Base-by-base conservation (phyloP, 1,140 invertebrate genomes). In the Cheumatopsyche charites region DNA sequence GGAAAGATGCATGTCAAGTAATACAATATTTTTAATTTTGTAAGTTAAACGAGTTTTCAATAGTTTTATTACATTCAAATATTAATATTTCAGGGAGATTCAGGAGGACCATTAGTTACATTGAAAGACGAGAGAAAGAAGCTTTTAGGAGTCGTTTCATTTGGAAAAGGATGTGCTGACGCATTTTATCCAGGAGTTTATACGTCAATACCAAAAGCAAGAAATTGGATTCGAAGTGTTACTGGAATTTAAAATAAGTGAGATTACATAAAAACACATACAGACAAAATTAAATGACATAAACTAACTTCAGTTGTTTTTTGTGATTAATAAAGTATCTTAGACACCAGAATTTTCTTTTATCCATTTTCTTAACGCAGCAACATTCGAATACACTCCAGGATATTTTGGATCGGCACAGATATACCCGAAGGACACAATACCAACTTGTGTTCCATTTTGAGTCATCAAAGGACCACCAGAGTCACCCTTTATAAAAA, bases 351-450 rank as follows among this genome's bases (percentile, higher is more conserved):
- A 25, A 5, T 25, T 26, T 9, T 9, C n/a, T 67, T 67, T 67
- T 12, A 67, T 67, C 65, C 65, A 67, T 5, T 7, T 25, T 49
- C 65, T 49, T 13, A 67, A 21, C 29, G 1, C 21, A 3, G 77
- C 76, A 36, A 81, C 78, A 70, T 84, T 79, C 3, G 83, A 84
- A 75, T 87, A 87, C 3, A 86, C 82, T 7, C 85, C 86, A 11
- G 85, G 85, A 71, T 77, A 79, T 13, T 75, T 77, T 6, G 76
- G 25, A 58, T 77, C 73, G 29, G 77, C 80, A 76, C 81, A 82
- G 13, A 79, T 78, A 43, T 79, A 77, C 4, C 80, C 81, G 74
- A 77, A 82, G 55, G 86, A 87, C 0, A 87, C 84, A 26, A 89
- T 80, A 36, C 88, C 88, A 7, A 87, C 73, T 49, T 80, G 74